Evolutionary conservation across 2,888 invertebrate genomes (phyloP).

Genomic region (Cheilosia variabilis): DNA sequence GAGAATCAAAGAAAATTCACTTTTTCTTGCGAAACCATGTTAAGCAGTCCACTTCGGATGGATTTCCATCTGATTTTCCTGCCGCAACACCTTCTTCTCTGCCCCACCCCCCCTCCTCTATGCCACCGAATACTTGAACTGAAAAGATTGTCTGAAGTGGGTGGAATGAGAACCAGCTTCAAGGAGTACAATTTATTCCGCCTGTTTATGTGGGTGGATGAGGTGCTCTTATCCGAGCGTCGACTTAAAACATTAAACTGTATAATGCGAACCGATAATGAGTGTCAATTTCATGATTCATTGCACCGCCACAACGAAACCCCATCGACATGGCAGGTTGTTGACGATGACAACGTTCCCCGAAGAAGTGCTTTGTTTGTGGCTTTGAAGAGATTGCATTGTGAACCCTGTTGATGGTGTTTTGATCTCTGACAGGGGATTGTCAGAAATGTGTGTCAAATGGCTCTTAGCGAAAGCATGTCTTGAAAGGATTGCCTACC

Average conservation of each 20-base stretch:
- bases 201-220: conserved; percentile 3
- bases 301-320: conserved; percentile 1
- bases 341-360: background rate
- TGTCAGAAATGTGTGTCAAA: conserved; percentile 18
- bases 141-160: conserved; percentile 43
- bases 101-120: background rate
- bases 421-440: conserved; percentile 13
- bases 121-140: conserved; percentile 7
- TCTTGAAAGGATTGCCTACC: background rate
- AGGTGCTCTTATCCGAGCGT: conserved; percentile 11
- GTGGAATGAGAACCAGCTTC: background rate
- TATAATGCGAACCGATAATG: conserved; percentile 37
- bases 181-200: background rate
- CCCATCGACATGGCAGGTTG: background rate
- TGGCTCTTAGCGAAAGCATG: background rate
- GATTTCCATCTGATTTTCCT: conserved; percentile 1
- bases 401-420: background rate
- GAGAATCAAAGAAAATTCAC: background rate
- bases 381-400: conserved; percentile 8
- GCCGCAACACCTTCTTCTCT: background rate
- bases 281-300: conserved; percentile 44
- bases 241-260: conserved; percentile 43
- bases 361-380: conserved; percentile 34
- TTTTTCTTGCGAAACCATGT: background rate
- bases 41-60: background rate